A percentile compares a stretch with the other conserved stretches of the same genome.
phyloP scores from a whole-genome alignment of 2,797 vertebrate species.

The Dipus sagitta region DNA sequence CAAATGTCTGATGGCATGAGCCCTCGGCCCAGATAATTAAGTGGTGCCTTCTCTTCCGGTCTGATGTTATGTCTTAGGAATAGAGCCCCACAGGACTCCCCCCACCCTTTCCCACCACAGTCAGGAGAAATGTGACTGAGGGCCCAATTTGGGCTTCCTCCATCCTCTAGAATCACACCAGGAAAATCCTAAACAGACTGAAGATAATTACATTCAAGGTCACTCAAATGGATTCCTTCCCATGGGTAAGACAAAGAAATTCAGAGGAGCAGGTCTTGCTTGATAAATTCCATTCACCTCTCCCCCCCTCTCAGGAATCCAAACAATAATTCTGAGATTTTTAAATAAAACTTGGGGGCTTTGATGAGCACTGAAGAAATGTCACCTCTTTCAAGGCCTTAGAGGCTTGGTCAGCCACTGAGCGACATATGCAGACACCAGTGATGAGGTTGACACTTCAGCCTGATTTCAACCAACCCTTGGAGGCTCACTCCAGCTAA shows the following conservation, averaged over 20 bases:
- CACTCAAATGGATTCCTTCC: slow-evolving; percentile 34
- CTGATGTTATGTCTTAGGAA: slow-evolving; percentile 37
- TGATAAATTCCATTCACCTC: slow-evolving; percentile 37
- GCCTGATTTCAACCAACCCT: not conserved
- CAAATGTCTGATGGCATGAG: slow-evolving; percentile 34
- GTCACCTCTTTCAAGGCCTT: not conserved
- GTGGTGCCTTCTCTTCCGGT: slow-evolving; percentile 25
- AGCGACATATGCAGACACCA: not conserved
- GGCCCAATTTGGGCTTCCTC: not conserved
- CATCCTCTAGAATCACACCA: not conserved
- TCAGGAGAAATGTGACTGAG: not conserved
- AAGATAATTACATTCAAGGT: slow-evolving; percentile 60
- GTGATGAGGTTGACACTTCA: not conserved
- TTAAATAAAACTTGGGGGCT: slow-evolving; percentile 30
- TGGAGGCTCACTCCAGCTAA: not conserved
- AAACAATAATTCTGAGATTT: slow-evolving; percentile 25
- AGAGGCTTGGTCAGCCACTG: not conserved
- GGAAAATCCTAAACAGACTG: slow-evolving; percentile 25
- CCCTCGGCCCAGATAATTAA: not conserved
- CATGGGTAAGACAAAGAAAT: slow-evolving; percentile 33
- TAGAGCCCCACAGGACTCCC: not conserved
- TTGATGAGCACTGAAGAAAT: not conserved
- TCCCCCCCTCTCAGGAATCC: not conserved
- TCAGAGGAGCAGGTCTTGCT: not conserved
- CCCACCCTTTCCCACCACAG: not conserved